Evolutionary conservation across 2,888 invertebrate genomes (phyloP), one percentile per base, ranked within the genome.

Genomic region (Cantharis flavilabris): DNA sequence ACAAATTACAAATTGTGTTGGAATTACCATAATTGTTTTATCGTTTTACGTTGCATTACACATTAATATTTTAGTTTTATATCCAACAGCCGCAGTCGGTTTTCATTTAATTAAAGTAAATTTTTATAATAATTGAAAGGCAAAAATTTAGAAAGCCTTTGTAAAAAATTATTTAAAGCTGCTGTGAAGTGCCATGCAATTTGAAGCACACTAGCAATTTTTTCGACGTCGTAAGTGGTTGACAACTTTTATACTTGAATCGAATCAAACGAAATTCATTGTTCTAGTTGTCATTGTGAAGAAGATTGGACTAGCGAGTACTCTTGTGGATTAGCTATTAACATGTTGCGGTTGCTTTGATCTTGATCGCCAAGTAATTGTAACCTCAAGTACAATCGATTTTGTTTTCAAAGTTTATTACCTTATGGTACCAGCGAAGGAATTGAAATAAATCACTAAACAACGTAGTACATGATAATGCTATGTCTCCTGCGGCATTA

Each of bases 391-490:
- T 75, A 49, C 26, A 49, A 75, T 70, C 63, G 70, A 30, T 73
- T 69, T 14, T 16, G 69, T 69, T n/a, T 49, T 49, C 72, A 23
- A 72, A 73, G 14, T 62, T 65, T 63, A 70, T 75, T 71, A 75
- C 70, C 70, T 64, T 3, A 16, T 13, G 33, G 62, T 14, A 49
- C 20, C 30, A 14, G 16, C 10, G 33, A 26, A 70, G 75, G 70
- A 71, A 75, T 30, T 71, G 75, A 75, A 28, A 70, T 71, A 70
- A 74, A 65, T 75, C 75, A 49, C 75, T 70, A 64, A 75, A 63
- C 73, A 71, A 64, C 75, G 49, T 18, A 30, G 72, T 72, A 69
- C 76, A 76, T 63, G 72, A 72, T 75, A 78, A 78, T 75, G 75
- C 73, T 73, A 63, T 73, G 63, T 72, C 72, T 72, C 30, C 69